A percentile compares a stretch with the other conserved stretches of the same genome.
phyloP scores from a whole-genome alignment of 1,140 invertebrate genomes.

The Drosophila ironensis region DNA sequence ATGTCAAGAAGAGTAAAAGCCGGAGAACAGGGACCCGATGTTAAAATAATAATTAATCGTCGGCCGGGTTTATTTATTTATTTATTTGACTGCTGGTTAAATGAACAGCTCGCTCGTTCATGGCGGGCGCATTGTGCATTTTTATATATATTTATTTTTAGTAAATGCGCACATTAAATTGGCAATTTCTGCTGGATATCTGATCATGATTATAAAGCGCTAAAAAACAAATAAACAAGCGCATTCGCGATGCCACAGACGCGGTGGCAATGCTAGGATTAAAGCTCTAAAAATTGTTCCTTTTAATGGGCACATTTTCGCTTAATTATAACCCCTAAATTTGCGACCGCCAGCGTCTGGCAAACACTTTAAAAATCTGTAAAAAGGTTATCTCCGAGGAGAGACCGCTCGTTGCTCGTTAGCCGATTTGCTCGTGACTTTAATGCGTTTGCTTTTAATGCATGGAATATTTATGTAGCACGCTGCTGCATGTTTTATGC shows the following conservation, averaged over 20 bases:
- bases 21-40: not conserved
- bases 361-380: slow-evolving; percentile 32
- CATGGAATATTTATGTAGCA: slow-evolving; percentile 65
- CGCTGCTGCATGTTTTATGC: slow-evolving; percentile 67
- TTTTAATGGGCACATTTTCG: not conserved
- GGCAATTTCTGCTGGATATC: slow-evolving; percentile 48
- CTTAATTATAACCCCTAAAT: not conserved
- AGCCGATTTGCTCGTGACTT: slow-evolving; percentile 45
- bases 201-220: slow-evolving; percentile 37
- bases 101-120: slow-evolving; percentile 7
- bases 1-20: slow-evolving; percentile 23
- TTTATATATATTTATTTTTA: slow-evolving; percentile 70
- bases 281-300: too few species aligned
- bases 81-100: slow-evolving; percentile 41
- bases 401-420: slow-evolving; percentile 18
- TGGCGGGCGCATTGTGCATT: slow-evolving; percentile 6
- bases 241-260: not conserved
- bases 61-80: slow-evolving; percentile 48
- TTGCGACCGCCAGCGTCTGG: not conserved
- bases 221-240: slow-evolving; percentile 20
- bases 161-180: slow-evolving; percentile 73
- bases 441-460: slow-evolving; percentile 66
- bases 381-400: slow-evolving; percentile 68
- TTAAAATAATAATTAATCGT: slow-evolving; percentile 47
- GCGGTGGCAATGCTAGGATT: too few species aligned